Conservation (phyloP, 2,888 invertebrate species). For the Trisateles emortualis region DNA sequence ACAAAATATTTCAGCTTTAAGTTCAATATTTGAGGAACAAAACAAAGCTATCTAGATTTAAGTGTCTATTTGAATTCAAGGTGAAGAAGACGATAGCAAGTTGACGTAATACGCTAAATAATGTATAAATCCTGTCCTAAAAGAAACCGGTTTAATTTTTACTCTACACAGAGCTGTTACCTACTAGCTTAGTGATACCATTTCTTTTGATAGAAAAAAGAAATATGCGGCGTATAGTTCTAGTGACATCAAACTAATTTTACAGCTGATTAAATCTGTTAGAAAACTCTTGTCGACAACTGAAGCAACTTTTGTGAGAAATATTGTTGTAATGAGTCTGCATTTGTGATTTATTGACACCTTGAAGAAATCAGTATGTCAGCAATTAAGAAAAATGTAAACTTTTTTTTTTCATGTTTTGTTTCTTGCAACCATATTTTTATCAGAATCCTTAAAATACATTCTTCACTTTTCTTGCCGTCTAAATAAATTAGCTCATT, state of each 20-base stretch:
- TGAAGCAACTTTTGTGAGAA: too few relatives aligned
- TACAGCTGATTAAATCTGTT: not conserved
- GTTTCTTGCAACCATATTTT: too few relatives aligned
- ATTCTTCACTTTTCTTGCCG: too few relatives aligned
- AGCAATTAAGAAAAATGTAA: too few relatives aligned
- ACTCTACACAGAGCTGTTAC: not conserved
- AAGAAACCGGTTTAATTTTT: constrained; percentile 3
- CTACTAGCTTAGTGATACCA: not conserved
- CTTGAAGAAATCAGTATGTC: too few relatives aligned
- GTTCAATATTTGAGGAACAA: constrained; percentile 17
- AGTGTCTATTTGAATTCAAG: constrained; percentile 33
- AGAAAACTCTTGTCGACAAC: too few relatives aligned
- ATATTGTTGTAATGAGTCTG: too few relatives aligned
- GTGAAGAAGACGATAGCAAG: constrained; percentile 21
- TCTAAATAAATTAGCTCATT: too few relatives aligned
- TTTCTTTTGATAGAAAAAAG: not conserved
- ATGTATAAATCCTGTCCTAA: constrained; percentile 16
- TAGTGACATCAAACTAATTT: not conserved
- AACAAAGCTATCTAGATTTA: constrained; percentile 9
- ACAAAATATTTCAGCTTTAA: constrained; percentile 5
- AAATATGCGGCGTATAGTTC: too few relatives aligned
- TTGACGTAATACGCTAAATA: constrained; percentile 24
- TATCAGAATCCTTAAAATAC: too few relatives aligned
- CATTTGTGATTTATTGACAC: too few relatives aligned
- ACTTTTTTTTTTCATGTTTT: too few relatives aligned